Percentiles rank a stretch among this genome's conserved stretches.
These are phyloP conservation scores for Lanius collurio DNA, from an alignment of 2,113 vertebrate species.

Conservation along the genomic window DNA sequence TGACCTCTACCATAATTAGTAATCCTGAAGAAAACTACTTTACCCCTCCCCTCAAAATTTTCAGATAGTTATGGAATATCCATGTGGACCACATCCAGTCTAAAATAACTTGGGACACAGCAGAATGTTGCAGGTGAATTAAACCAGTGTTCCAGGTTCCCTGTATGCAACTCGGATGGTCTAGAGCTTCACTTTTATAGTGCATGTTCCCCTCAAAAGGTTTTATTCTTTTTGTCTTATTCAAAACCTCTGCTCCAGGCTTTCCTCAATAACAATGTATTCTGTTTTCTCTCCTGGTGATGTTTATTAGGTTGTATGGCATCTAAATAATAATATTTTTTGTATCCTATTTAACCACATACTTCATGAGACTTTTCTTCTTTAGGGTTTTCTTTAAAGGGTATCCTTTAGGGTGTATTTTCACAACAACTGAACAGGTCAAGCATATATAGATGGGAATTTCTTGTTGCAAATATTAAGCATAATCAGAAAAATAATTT, in stretches of 20 bases:
- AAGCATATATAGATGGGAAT: not conserved
- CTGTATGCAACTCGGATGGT: not conserved
- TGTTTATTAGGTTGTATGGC: not conserved
- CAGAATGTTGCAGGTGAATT: not conserved
- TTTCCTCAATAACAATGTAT: not conserved
- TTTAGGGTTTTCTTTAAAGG: not conserved
- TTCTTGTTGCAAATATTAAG: not conserved
- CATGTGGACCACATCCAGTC: not conserved
- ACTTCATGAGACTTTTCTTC: not conserved
- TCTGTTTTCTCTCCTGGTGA: not conserved
- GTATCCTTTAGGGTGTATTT: not conserved
- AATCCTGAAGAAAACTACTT: not conserved
- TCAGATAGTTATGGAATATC: not conserved
- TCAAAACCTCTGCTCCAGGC: not conserved
- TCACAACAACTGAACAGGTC: not conserved
- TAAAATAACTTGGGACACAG: not conserved
- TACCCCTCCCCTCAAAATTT: not conserved
- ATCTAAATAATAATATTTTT: not conserved
- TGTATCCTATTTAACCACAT: not conserved
- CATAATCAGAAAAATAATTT: rapidly evolving
- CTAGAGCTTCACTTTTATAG: not conserved
- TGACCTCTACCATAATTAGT: not conserved
- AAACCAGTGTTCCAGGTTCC: not conserved
- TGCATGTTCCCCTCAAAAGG: not conserved
- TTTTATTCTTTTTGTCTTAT: not conserved